Percentiles rank a stretch among this genome's conserved stretches.
Evolutionary conservation across 2,888 invertebrate species (phyloP).

Genomic region (Patella caerulea): DNA sequence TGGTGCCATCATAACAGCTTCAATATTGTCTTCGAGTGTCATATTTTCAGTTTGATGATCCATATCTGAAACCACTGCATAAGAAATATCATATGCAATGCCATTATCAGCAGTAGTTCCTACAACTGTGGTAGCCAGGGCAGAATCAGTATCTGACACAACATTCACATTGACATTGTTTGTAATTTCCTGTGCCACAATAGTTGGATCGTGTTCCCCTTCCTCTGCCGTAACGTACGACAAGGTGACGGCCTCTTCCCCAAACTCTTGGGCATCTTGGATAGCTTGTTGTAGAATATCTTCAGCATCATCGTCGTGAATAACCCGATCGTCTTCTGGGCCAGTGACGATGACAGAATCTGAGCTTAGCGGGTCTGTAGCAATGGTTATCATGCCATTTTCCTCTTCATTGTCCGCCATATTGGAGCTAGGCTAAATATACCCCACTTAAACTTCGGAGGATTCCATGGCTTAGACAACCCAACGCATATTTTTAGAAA

Average conservation of each 20-base stretch:
- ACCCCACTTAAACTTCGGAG: constrained; percentile 5
- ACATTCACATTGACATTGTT: constrained; percentile 20
- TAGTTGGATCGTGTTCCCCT: constrained; percentile 17
- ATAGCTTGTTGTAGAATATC: constrained; percentile 65
- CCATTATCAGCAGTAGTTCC: constrained; percentile 23
- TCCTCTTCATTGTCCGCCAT: constrained; percentile 62
- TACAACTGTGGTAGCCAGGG: constrained; percentile 25
- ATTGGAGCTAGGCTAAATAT: constrained; percentile 46
- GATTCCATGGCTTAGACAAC: neutral
- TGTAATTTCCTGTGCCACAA: constrained; percentile 34
- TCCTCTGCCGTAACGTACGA: constrained; percentile 22
- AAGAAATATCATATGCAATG: constrained; percentile 25
- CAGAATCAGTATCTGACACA: constrained; percentile 26
- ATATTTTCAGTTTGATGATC: constrained; percentile 23
- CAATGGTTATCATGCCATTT: constrained; percentile 44
- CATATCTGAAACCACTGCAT: constrained; percentile 21
- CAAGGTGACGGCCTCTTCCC: constrained; percentile 26
- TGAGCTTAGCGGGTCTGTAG: constrained; percentile 34
- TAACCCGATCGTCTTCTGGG: constrained; percentile 28
- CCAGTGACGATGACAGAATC: constrained; percentile 38
- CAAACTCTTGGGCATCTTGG: constrained; percentile 54
- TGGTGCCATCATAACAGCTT: neutral
- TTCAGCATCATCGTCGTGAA: constrained; percentile 41
- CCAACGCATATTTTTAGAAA: no score
- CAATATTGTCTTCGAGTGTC: neutral